These are phyloP conservation scores for Geococcyx californianus DNA, from an alignment of 2,113 vertebrate genomes.

Conservation along the genomic window DNA sequence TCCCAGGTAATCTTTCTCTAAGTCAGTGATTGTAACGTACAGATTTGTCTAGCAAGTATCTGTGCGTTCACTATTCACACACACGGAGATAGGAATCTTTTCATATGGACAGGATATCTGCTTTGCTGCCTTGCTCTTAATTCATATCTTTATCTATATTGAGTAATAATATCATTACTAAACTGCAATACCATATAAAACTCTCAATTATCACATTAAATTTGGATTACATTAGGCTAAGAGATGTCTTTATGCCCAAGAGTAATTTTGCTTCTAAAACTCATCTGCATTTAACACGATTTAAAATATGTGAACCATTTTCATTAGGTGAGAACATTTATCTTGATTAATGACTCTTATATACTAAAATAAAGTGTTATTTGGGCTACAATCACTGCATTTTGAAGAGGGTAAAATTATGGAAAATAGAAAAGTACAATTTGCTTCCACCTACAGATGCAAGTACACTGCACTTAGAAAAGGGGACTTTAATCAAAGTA, in stretches of 20 bases:
- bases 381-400: background rate
- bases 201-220: constrained; percentile 46
- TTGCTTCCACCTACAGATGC: background rate
- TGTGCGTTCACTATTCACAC: background rate
- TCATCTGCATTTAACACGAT: background rate
- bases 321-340: constrained; percentile 12
- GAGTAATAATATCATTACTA: constrained; percentile 40
- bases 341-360: background rate
- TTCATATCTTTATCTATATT: constrained; percentile 49
- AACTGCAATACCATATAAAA: constrained; percentile 35
- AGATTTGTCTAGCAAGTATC: background rate
- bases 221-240: constrained; percentile 31
- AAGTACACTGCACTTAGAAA: background rate
- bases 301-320: background rate
- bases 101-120: background rate
- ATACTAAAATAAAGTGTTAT: background rate
- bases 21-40: background rate
- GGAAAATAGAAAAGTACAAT: background rate
- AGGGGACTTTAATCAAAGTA: background rate
- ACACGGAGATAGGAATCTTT: background rate
- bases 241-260: background rate
- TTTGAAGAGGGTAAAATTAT: background rate
- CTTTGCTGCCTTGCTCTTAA: background rate
- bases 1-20: background rate
- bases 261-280: constrained; percentile 17